Evolutionary conservation across 1,140 invertebrate species (phyloP), one percentile per base, ranked within the genome.

Genomic region (Lepidotrigona ventralis): DNA sequence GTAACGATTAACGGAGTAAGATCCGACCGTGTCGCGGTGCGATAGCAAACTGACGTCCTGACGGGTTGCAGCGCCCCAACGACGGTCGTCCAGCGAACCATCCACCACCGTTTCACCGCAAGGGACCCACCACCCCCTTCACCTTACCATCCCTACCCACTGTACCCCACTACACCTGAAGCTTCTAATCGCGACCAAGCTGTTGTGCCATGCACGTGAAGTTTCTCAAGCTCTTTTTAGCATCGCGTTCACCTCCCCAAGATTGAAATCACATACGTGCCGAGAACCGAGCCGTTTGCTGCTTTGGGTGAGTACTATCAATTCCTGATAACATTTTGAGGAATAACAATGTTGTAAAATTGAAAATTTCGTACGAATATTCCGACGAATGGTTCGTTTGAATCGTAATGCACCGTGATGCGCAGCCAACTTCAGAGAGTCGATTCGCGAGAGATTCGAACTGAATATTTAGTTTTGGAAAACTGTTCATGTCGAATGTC

Each of bases 21-120:
- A 89, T 85, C 86, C 90, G 79, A 77, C 85, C 89, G 85, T 87
- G 88, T 79, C 91, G 91, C 91, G 88, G 58, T 91, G 80, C 91
- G 89, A 88, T 91, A 90, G 90, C 89, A 87, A 88, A 93, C 92
- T 93, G 92, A 90, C 89, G 90, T 89, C 79, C 85, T 86, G 86
- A 86, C 86, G 79, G 84, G 90, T 70, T 79, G 88, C 92, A 92
- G 92, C 92, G 92, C 91, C 90, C 83, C 90, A 80, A 84, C 87
- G 88, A 86, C 87, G 92, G 91, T 60, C 85, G 84, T 86, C 79
- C 81, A 76, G 76, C 70, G 91, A 92, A 93, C 91, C 90, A 91
- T 79, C 81, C 72, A 54, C 85, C 86, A 83, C 66, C 87, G 81
- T 56, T 77, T 78, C 84, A 74, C 86, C 79, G 73, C 84, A 83